Evolutionary conservation across 2,797 vertebrate species (phyloP).

Genomic region (Neomorphus geoffroyi): DNA sequence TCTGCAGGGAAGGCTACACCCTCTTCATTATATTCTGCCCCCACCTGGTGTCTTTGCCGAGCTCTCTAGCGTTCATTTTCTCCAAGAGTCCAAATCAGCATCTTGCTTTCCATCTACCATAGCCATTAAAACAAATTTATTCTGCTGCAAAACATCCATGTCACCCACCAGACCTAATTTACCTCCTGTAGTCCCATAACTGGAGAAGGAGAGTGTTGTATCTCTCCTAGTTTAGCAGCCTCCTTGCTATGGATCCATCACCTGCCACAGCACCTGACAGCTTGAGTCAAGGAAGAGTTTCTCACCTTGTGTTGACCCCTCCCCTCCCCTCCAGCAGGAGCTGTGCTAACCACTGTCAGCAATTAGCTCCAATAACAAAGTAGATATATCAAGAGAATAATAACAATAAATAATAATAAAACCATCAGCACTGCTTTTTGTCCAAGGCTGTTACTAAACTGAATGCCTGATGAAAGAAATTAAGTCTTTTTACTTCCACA

Average conservation of each 20-base stretch:
- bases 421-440: not conserved
- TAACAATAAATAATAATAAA: not conserved
- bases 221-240: not conserved
- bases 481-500: not conserved
- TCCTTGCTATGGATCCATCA: not conserved
- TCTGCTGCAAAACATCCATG: not conserved
- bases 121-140: not conserved
- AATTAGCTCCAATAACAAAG: not conserved
- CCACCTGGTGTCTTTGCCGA: not conserved
- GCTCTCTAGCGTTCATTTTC: not conserved
- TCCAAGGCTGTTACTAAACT: not conserved
- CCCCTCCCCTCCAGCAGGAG: not conserved
- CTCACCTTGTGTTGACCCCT: not conserved
- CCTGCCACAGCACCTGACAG: not conserved
- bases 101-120: not conserved
- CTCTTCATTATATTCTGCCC: not conserved
- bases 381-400: not conserved
- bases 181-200: not conserved
- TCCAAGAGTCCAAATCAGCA: not conserved
- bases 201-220: not conserved
- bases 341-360: not conserved
- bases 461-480: conserved; percentile 10
- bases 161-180: not conserved
- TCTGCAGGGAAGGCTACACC: not conserved
- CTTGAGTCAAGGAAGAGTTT: not conserved